These are phyloP conservation scores for Drosophila meridiana DNA, from an alignment of 2,888 invertebrate genomes.

Conservation along the genomic window DNA sequence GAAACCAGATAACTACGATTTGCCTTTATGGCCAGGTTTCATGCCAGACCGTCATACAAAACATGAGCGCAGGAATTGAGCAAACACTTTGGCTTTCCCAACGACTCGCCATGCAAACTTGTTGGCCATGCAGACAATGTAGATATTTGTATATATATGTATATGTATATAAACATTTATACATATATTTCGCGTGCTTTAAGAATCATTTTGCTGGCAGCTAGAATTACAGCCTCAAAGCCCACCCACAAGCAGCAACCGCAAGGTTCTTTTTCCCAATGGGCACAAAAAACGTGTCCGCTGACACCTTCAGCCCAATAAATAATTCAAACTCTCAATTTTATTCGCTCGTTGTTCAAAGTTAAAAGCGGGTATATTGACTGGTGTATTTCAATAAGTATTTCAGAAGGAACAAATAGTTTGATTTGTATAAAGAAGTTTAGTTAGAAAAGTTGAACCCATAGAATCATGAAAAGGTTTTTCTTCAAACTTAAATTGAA, in stretches of 20 bases:
- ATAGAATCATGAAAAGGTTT: too few relatives aligned
- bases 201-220: conserved; percentile 24
- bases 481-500: too few relatives aligned
- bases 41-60: conserved; percentile 74
- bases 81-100: conserved; percentile 65
- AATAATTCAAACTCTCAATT: conserved; percentile 10
- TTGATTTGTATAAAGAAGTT: too few relatives aligned
- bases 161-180: not conserved
- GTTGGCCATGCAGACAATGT: conserved; percentile 24
- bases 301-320: conserved; percentile 27
- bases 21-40: conserved; percentile 67
- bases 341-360: too few relatives aligned
- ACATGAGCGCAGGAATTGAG: conserved; percentile 74
- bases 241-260: conserved; percentile 18
- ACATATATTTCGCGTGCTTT: conserved; percentile 25
- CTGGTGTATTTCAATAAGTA: too few relatives aligned
- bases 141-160: not conserved
- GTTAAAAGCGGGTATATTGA: not conserved
- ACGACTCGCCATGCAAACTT: conserved; percentile 32
- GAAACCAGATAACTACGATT: conserved; percentile 73
- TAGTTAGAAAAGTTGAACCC: too few relatives aligned
- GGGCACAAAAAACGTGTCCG: conserved; percentile 17
- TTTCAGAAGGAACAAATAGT: too few relatives aligned
- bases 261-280: conserved; percentile 15
- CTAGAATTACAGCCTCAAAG: conserved; percentile 54